phyloP scores from a whole-genome alignment of 2,888 invertebrate genomes.

The Pecten maximus region DNA sequence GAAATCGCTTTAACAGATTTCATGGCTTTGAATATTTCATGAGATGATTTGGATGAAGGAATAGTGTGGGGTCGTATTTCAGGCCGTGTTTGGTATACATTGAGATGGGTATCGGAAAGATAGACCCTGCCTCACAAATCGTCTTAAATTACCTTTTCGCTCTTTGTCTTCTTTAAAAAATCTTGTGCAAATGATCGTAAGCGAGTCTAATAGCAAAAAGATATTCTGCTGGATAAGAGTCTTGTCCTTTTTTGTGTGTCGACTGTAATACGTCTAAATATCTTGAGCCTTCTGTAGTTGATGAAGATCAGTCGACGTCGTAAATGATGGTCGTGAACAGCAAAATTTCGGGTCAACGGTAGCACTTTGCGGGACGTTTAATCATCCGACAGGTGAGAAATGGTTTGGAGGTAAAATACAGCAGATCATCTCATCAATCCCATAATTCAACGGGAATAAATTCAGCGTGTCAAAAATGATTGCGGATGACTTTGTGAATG shows the following conservation, averaged over 20 bases:
- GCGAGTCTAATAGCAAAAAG: slow-evolving; percentile 4
- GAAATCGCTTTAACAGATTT: slow-evolving; percentile 1
- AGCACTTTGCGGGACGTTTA: background rate
- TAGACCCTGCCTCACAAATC: slow-evolving; percentile 12
- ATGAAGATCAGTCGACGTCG: background rate
- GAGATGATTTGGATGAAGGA: slow-evolving; percentile 45
- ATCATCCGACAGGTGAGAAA: background rate
- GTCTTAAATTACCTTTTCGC: background rate
- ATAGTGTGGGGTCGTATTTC: background rate
- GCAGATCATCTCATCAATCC: background rate
- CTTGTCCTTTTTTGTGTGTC: slow-evolving; percentile 8
- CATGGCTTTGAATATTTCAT: slow-evolving; percentile 50
- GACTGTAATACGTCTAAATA: background rate
- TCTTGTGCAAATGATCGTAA: slow-evolving; percentile 5
- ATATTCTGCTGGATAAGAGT: background rate
- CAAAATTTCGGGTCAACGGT: background rate
- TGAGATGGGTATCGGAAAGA: background rate
- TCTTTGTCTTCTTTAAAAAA: background rate
- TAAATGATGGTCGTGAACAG: background rate
- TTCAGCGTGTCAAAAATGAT: slow-evolving; percentile 32
- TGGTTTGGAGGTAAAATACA: background rate
- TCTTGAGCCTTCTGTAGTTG: background rate
- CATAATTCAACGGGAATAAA: background rate
- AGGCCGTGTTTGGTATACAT: background rate
- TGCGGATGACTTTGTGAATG: background rate